Conservation (phyloP, 2,888 invertebrate species). For the Sericinus montela region DNA sequence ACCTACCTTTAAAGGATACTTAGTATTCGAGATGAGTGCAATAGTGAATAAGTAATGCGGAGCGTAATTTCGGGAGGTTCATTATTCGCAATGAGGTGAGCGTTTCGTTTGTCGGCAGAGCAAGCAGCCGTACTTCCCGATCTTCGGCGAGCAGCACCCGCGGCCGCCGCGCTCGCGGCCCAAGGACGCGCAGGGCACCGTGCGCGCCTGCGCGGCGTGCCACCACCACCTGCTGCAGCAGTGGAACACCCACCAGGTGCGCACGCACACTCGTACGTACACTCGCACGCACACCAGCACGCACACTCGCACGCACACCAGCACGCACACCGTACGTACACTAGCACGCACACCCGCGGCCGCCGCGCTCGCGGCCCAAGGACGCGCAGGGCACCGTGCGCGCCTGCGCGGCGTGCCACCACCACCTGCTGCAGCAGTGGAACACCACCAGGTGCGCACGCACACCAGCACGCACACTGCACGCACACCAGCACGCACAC, state of each 20-base stretch:
- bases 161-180: constrained; percentile 91
- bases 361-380: not conserved
- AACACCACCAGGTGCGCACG: too few species aligned
- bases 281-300: not conserved
- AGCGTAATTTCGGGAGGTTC: too few species aligned
- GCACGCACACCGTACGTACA: not conserved
- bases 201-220: constrained; percentile 90
- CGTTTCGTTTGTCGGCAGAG: constrained; percentile 40
- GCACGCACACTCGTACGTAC: not conserved
- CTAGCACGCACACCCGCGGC: not conserved
- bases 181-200: constrained; percentile 89
- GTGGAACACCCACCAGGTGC: constrained; percentile 89
- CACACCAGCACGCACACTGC: not conserved
- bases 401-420: constrained; percentile 91
- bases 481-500: not conserved
- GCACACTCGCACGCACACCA: not conserved
- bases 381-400: constrained; percentile 62
- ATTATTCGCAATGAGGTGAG: not conserved
- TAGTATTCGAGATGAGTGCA: too few species aligned
- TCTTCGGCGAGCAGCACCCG: constrained; percentile 88
- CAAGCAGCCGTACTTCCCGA: constrained; percentile 85
- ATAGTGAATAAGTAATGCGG: too few species aligned
- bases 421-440: constrained; percentile 91
- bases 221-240: constrained; percentile 92
- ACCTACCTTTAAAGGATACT: too few species aligned